These are phyloP conservation scores for Acrobasis consociella DNA, from an alignment of 2,888 invertebrate genomes.

Conservation along the genomic window DNA sequence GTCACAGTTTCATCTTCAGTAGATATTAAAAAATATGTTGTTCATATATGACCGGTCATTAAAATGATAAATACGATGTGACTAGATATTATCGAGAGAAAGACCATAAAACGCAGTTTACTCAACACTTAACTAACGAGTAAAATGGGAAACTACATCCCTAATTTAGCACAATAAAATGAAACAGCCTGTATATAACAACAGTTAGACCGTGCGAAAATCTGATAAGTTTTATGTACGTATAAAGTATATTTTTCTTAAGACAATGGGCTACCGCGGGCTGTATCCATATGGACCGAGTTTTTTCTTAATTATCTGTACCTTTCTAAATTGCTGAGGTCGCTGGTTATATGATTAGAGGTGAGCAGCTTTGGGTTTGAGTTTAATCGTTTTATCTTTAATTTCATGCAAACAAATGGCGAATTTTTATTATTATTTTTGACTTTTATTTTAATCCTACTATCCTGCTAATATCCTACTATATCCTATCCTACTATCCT, in stretches of 20 bases:
- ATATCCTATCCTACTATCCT: too few relatives aligned
- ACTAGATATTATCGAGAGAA: background rate
- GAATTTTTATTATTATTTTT: too few relatives aligned
- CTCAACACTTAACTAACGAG: background rate
- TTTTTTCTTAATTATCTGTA: conserved; percentile 62
- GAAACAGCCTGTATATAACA: conserved; percentile 58
- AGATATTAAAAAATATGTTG: too few relatives aligned
- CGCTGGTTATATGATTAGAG: conserved; percentile 40
- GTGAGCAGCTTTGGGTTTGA: background rate
- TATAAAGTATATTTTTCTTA: conserved; percentile 73
- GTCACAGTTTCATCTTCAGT: too few relatives aligned
- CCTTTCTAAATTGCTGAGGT: conserved; percentile 65
- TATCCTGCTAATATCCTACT: too few relatives aligned
- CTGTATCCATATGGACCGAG: conserved; percentile 60
- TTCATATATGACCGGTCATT: background rate
- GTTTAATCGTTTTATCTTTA: too few relatives aligned
- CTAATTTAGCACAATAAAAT: conserved; percentile 33
- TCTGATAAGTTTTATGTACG: conserved; percentile 78
- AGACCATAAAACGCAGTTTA: background rate
- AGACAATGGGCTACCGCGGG: conserved; percentile 55
- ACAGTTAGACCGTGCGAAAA: conserved; percentile 80
- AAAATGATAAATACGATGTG: background rate
- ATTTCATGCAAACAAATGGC: too few relatives aligned
- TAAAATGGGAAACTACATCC: conserved; percentile 4
- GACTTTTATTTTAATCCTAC: too few relatives aligned